Base-by-base conservation (phyloP, 2,888 invertebrate species). In the Auanema sp. region DNA sequence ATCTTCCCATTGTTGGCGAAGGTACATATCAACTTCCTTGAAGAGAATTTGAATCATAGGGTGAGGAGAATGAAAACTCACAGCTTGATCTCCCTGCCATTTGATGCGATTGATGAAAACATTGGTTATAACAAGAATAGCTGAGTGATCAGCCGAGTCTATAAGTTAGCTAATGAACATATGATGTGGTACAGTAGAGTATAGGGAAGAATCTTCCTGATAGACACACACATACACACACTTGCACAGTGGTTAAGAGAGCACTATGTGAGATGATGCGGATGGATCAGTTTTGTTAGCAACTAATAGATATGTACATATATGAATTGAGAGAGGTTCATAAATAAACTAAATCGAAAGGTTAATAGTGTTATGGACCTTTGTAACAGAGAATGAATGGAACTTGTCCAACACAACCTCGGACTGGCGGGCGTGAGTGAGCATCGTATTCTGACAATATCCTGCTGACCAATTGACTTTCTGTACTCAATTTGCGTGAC, bases 1-100 rank as follows among this genome's bases (percentile, higher is more conserved):
- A 60, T 82, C 82, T 52, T 79, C 76, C 79, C 80, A 82, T 66
- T 83, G 76, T 52, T 82, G 79, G n/a, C 80, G 75, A 53, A 82
- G 72, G 52, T 76, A 77, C n/a, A 82, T 57, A 56, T 82, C 82
- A 1, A 82, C 75, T 68, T 81, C 79, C 78, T 79, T 49, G 12
- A 72, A 63, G 53, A 47, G 8, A 21, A 18, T 5, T 5, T 33
- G 33, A 33, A 33, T 33, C 33, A 33, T 33, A 1, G 43, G 43
- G 14, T 43, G 14, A 43, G 14, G 43, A 43, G n/a, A 14, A 14
- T 14, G n/a, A 12, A 12, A 49, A 55, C 64, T 60, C 40, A 73
- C 73, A 12, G 78, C 74, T 64, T 72, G 41, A 25, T 69, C 65
- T 58, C 60, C 61, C 55, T 76, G 68, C 81, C 81, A 81, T 42